Evolutionary conservation across 1,140 invertebrate species (phyloP).

Genomic region (Drosophila bocki): DNA sequence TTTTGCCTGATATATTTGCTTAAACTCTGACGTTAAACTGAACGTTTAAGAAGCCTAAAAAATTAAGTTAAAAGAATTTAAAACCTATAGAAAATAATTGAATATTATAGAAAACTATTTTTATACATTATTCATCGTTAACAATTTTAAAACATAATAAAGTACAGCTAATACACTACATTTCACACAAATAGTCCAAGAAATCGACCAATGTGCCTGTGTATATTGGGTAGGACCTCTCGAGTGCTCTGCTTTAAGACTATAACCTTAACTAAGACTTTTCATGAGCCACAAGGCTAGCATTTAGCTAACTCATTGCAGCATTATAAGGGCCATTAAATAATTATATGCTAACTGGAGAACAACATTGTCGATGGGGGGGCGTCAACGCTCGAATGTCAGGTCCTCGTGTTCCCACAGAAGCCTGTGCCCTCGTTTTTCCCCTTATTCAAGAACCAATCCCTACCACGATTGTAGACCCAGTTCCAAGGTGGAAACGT

Average conservation of each 20-base stretch:
- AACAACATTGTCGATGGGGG: conserved; percentile 42
- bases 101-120: too few relatives aligned
- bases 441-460: not conserved
- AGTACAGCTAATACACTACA: not conserved
- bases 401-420: conserved; percentile 16
- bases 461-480: not conserved
- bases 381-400: conserved; percentile 27
- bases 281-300: conserved; percentile 30
- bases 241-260: not conserved
- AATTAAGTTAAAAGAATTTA: too few relatives aligned
- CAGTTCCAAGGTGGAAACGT: conserved; percentile 10
- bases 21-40: not conserved
- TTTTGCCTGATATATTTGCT: conserved; percentile 1
- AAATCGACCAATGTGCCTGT: not conserved
- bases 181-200: not conserved
- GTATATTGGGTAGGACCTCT: not conserved
- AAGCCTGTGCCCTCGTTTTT: not conserved
- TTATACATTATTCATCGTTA: too few relatives aligned
- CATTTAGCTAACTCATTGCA: conserved; percentile 14
- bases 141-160: not conserved
- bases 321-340: conserved; percentile 53
- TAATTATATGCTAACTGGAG: conserved; percentile 71
- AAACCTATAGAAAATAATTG: too few relatives aligned
- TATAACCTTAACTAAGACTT: not conserved
- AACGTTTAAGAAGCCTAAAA: not conserved